Evolutionary conservation across 1,140 invertebrate species (phyloP).

Genomic region (Metaphire vulgaris): DNA sequence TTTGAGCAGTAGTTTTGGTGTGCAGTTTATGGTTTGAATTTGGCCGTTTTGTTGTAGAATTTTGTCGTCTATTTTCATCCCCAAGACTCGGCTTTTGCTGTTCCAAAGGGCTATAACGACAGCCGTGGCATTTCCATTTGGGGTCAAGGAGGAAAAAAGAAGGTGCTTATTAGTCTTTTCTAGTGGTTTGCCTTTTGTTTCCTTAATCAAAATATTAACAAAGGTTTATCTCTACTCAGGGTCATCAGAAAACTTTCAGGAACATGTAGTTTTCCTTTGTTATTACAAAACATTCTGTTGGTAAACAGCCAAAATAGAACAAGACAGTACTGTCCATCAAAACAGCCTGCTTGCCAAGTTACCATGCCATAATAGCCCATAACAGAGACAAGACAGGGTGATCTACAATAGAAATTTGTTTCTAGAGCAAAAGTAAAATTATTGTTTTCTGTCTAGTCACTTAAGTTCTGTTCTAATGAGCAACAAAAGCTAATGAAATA

Average conservation of each 20-base stretch:
- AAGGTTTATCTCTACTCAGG: too few species aligned
- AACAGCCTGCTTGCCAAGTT: too few species aligned
- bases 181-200: not conserved
- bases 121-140: slow-evolving; percentile 63
- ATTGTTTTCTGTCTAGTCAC: too few species aligned
- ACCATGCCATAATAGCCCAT: too few species aligned
- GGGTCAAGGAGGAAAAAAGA: slow-evolving; percentile 64
- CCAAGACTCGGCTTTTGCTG: slow-evolving; percentile 61
- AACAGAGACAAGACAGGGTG: too few species aligned
- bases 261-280: not conserved
- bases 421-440: too few species aligned
- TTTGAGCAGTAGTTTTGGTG: slow-evolving; percentile 70
- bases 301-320: not conserved
- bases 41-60: slow-evolving; percentile 52
- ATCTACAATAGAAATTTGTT: too few species aligned
- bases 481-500: too few species aligned
- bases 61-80: slow-evolving; percentile 59
- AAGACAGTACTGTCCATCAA: not conserved
- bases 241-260: too few species aligned
- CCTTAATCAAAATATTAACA: too few species aligned
- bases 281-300: not conserved
- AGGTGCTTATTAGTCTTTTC: slow-evolving; percentile 35
- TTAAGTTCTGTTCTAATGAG: too few species aligned
- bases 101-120: slow-evolving; percentile 62
- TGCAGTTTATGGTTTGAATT: slow-evolving; percentile 66